Evolutionary conservation across 2,888 invertebrate species (phyloP).

Genomic region (Hydropsyche betteni): DNA sequence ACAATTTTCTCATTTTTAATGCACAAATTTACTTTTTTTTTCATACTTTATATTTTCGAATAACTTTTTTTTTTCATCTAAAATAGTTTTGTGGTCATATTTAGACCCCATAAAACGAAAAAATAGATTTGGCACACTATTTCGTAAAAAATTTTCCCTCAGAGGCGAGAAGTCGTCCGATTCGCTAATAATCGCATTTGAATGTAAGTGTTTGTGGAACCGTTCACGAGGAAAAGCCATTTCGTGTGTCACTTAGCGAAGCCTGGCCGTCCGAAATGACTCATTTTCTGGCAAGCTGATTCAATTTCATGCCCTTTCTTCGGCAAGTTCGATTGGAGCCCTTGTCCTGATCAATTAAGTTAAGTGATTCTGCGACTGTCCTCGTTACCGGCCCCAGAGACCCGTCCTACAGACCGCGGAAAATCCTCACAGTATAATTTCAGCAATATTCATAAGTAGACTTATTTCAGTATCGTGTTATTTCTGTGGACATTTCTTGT

Average conservation of each 20-base stretch:
- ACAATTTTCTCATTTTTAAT: too few species aligned
- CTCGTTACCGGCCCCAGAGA: background rate
- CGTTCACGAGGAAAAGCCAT: slow-evolving; percentile 34
- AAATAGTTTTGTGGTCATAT: too few species aligned
- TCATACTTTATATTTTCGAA: too few species aligned
- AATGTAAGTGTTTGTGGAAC: slow-evolving; percentile 32
- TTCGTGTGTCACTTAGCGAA: slow-evolving; percentile 35
- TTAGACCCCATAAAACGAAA: too few species aligned
- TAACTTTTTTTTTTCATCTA: too few species aligned
- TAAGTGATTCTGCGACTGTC: slow-evolving; percentile 31
- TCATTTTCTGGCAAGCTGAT: slow-evolving; percentile 36
- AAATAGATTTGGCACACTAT: too few species aligned
- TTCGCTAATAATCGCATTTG: slow-evolving; percentile 34
- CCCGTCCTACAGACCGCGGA: background rate
- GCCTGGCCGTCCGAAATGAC: slow-evolving; percentile 31
- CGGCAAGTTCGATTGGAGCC: slow-evolving; percentile 27
- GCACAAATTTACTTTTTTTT: too few species aligned
- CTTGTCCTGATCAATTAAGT: slow-evolving; percentile 39
- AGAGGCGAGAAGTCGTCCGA: slow-evolving; percentile 5
- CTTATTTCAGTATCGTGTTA: too few species aligned
- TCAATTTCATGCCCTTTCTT: slow-evolving; percentile 30
- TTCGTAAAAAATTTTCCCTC: too few species aligned
- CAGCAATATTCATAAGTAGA: background rate
- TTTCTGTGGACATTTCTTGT: background rate
- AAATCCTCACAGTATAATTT: slow-evolving; percentile 2